Base-by-base conservation (phyloP, 2,797 vertebrate species). In the Jordanella pulchra region DNA sequence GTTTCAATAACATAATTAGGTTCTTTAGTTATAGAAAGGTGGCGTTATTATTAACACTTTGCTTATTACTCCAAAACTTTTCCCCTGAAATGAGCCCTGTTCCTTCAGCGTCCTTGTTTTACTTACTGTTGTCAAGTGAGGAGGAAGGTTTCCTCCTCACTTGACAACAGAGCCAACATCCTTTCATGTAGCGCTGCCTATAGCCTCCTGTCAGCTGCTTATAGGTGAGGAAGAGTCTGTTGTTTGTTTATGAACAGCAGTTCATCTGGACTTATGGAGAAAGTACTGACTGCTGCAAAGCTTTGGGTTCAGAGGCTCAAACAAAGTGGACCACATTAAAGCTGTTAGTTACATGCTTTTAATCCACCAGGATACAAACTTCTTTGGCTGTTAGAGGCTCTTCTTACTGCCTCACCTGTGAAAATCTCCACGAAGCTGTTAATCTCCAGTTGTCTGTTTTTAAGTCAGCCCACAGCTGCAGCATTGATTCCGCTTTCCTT, bases 401-500 rank as follows among this genome's bases (percentile, higher is more conserved):
- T 39, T 61, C 58, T 61, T 61, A 39, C 58, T 61, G 21, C 23
- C 3, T 67, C 39, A 45, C 69, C 53, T 47, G 67, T 61, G 56
- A 71, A 71, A 69, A 60, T 23, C 58, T 30, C 4, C 61, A 2
- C 25, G 17, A 74, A 51, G 23, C 58, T 30, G 17, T 18, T 44
- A 12, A 25, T 82, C 54, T 67, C 56, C 79, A 76, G 75, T 84
- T 87, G 48, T 11, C 4, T 25, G n/a, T 56, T 39, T n/a, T 13
- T 73, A 68, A 45, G 23, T n/a, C 32, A 17, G 25, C 66, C 51
- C 55, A 28, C 70, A 58, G 74, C 65, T 76, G 75, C 83, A 80
- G 82, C 84, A 88, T 85, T 79, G 88, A 90, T 86, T 81, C 76
- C 7, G 81, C 80, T 84, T 82, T 82, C 76, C 71, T 79, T 71